Evolutionary conservation across 1,140 invertebrate genomes (phyloP).

Genomic region (Anthonomus grandis): DNA sequence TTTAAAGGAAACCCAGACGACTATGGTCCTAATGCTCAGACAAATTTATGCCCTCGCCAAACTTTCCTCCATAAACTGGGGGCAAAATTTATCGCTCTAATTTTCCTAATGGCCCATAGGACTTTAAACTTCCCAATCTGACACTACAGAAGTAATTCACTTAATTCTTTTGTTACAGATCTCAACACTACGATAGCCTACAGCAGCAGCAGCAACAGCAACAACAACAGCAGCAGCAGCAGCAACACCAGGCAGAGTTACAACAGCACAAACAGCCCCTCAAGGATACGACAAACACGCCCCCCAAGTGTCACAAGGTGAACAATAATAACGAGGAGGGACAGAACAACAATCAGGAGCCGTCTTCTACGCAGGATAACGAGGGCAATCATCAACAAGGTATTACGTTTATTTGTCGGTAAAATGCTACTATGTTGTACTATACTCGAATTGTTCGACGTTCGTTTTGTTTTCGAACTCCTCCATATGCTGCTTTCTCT

Average conservation of each 20-base stretch:
- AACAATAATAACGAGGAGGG: conserved; percentile 33
- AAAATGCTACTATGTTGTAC: too few species aligned
- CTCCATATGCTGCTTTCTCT: too few species aligned
- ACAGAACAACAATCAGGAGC: conserved; percentile 12
- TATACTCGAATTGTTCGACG: too few species aligned
- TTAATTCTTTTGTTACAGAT: conserved; percentile 43
- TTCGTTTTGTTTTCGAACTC: too few species aligned
- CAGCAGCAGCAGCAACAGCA: conserved; percentile 43
- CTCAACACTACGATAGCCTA: conserved; percentile 48
- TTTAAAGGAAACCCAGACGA: too few species aligned
- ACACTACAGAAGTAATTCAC: too few species aligned
- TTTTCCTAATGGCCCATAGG: conserved; percentile 20
- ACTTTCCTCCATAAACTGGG: conserved; percentile 11
- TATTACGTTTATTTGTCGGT: too few species aligned
- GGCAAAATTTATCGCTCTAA: conserved; percentile 6
- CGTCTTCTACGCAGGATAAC: conserved; percentile 27
- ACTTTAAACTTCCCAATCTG: too few species aligned
- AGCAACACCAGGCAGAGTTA: not conserved
- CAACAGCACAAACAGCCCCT: conserved; percentile 45
- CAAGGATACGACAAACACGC: conserved; percentile 45
- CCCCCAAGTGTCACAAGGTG: conserved; percentile 33
- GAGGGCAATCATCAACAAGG: conserved; percentile 19
- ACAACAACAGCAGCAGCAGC: conserved; percentile 35
- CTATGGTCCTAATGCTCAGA: too few species aligned
- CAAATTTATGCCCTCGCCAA: conserved; percentile 4